These are phyloP conservation scores for Ophion obscuratus DNA, from an alignment of 2,888 invertebrate genomes.

Conservation along the genomic window DNA sequence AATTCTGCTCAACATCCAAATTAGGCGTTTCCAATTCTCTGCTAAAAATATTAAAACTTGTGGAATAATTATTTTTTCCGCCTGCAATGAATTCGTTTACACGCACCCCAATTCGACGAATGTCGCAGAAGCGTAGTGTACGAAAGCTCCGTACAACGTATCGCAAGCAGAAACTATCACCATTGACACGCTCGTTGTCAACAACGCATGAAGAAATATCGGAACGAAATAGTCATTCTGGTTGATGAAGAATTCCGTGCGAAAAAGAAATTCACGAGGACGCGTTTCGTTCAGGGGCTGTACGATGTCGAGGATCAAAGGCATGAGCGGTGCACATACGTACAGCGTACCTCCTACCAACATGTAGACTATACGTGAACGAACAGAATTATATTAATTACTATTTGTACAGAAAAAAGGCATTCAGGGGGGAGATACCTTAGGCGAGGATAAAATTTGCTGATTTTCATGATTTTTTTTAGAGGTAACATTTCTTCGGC, in stretches of 20 bases:
- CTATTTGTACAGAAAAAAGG: background rate
- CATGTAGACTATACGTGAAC: slow-evolving; percentile 39
- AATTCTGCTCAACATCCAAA: background rate
- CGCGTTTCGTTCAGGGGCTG: slow-evolving; percentile 54
- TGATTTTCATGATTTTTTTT: no score
- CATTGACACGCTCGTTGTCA: slow-evolving; percentile 40
- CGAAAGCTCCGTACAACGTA: slow-evolving; percentile 49
- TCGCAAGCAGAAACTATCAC: slow-evolving; percentile 41
- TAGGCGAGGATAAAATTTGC: no score
- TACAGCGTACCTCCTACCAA: slow-evolving; percentile 34
- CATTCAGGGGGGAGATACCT: background rate
- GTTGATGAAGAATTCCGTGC: slow-evolving; percentile 52
- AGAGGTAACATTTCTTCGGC: no score
- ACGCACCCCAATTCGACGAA: slow-evolving; percentile 56
- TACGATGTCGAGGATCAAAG: slow-evolving; percentile 44
- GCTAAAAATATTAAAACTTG: slow-evolving; percentile 5
- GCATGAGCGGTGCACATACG: slow-evolving; percentile 31
- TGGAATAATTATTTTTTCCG: background rate
- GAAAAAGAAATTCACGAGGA: slow-evolving; percentile 48
- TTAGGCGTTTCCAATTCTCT: slow-evolving; percentile 23
- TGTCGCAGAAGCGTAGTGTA: slow-evolving; percentile 50
- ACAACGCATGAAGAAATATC: slow-evolving; percentile 36
- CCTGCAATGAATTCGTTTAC: background rate
- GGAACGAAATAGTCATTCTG: slow-evolving; percentile 42
- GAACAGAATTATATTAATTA: background rate